Percentiles rank a stretch among this genome's conserved stretches.
phyloP scores from a whole-genome alignment of 2,888 invertebrate genomes.

The Latheticus oryzae region DNA sequence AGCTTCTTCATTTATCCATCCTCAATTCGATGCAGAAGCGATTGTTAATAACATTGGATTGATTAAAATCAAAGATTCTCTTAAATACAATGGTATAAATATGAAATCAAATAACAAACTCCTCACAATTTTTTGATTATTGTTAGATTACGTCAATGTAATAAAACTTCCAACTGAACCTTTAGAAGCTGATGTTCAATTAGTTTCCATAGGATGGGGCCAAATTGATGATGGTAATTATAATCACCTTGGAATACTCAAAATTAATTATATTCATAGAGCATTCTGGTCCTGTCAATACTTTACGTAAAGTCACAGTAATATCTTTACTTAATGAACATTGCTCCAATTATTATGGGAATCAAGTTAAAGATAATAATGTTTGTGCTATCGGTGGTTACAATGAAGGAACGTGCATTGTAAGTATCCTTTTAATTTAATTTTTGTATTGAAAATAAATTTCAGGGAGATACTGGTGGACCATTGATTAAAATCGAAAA shows the following conservation, averaged over 20 bases:
- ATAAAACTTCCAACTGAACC: neutral
- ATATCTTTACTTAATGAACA: constrained; percentile 5
- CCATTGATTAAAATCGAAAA: constrained; percentile 3
- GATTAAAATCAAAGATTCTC: constrained; percentile 3
- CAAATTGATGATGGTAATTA: constrained; percentile 17
- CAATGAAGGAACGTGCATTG: constrained; percentile 19
- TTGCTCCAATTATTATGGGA: constrained; percentile 5
- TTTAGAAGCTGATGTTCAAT: neutral
- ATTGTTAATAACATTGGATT: constrained; percentile 8
- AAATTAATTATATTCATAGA: constrained; percentile 1
- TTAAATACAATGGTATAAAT: constrained; percentile 10
- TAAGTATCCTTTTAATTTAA: constrained; percentile 4
- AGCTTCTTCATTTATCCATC: constrained; percentile 2
- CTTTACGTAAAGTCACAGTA: constrained; percentile 1
- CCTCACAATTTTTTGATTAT: neutral
- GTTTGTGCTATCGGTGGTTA: constrained; percentile 12
- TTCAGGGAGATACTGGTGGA: constrained; percentile 19
- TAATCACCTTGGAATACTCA: neutral
- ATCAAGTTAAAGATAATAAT: constrained; percentile 11
- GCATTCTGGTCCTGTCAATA: constrained; percentile 12
- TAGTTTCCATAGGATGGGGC: constrained; percentile 3
- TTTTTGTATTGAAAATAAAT: neutral
- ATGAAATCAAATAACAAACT: neutral
- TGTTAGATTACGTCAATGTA: constrained; percentile 15
- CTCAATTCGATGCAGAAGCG: constrained; percentile 10